phyloP scores from a whole-genome alignment of 23 tunicate genomes.

The Styela clava region DNA sequence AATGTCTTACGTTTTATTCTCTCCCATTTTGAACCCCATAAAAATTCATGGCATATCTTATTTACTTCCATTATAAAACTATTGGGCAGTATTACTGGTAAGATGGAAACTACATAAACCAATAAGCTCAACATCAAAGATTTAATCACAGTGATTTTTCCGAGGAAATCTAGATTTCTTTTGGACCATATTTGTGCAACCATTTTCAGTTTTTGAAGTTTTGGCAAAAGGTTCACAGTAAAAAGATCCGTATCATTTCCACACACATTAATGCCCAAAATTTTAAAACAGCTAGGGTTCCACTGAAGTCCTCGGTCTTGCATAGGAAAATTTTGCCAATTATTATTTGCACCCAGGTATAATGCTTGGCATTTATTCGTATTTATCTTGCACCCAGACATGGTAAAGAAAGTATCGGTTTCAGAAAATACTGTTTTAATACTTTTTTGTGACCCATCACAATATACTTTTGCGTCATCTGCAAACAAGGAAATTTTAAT shows the following conservation, averaged over 20 bases:
- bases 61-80: too few species aligned
- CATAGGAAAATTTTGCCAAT: background rate
- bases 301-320: background rate
- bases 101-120: too few species aligned
- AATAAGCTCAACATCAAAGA: too few species aligned
- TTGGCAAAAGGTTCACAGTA: background rate
- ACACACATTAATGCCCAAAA: background rate
- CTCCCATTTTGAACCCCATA: too few species aligned
- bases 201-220: background rate
- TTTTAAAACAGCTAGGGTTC: background rate
- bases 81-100: too few species aligned
- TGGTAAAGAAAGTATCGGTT: background rate
- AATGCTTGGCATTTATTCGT: background rate
- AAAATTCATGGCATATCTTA: too few species aligned
- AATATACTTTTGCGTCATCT: background rate
- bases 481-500: background rate
- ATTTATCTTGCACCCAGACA: background rate
- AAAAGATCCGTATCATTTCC: background rate
- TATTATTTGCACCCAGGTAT: background rate
- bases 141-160: too few species aligned
- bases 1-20: too few species aligned
- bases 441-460: too few species aligned
- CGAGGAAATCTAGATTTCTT: too few species aligned
- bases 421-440: background rate
- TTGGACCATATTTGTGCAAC: background rate